phyloP scores from a whole-genome alignment of 2,888 invertebrate genomes.

The Eilema sororculum region DNA sequence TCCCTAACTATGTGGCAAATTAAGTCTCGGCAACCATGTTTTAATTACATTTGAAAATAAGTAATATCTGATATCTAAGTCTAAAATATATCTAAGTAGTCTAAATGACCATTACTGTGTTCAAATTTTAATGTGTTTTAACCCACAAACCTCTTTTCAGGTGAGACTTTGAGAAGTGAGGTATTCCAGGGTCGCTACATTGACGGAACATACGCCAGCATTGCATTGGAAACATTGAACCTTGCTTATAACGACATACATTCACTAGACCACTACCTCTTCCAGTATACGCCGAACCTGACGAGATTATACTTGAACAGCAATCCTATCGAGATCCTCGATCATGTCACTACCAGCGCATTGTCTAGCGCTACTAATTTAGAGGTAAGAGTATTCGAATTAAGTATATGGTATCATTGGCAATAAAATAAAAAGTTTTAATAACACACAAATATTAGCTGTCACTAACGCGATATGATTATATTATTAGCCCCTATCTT shows the following conservation, averaged over 20 bases:
- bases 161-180: conserved; percentile 88
- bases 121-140: background rate
- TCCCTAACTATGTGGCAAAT: no score
- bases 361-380: conserved; percentile 84
- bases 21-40: no score
- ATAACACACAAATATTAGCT: background rate
- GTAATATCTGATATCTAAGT: no score
- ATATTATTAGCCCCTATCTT: no score
- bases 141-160: conserved; percentile 65
- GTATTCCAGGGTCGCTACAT: conserved; percentile 90
- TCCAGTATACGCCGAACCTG: conserved; percentile 89
- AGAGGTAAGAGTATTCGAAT: conserved; percentile 73
- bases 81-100: background rate
- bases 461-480: background rate
- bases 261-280: conserved; percentile 87
- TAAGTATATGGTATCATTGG: background rate
- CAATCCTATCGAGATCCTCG: conserved; percentile 88
- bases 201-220: conserved; percentile 84
- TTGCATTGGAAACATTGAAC: conserved; percentile 87
- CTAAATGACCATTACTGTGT: background rate
- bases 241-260: conserved; percentile 89
- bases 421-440: background rate
- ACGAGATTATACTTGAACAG: conserved; percentile 87
- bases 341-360: conserved; percentile 87
- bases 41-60: no score